Evolutionary conservation across 2,113 vertebrate genomes (phyloP).

Genomic region (Microtus pennsylvanicus): DNA sequence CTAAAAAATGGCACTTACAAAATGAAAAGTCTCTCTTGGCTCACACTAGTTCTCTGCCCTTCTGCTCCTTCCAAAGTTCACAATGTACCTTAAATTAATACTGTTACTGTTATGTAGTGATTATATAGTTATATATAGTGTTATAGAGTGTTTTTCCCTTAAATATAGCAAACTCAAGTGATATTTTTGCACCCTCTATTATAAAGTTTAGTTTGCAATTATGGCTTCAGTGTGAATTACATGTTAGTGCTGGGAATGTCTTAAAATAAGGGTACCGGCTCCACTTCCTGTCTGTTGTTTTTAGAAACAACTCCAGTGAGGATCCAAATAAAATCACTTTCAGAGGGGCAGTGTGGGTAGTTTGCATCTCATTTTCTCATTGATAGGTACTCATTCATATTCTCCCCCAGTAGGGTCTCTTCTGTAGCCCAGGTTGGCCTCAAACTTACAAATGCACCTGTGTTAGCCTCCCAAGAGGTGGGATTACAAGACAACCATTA

Average conservation of each 20-base stretch:
- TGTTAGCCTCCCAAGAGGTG: background rate
- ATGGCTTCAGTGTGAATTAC: conserved; percentile 56
- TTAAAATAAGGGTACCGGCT: conserved; percentile 46
- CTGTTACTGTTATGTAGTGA: conserved; percentile 26
- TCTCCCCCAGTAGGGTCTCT: background rate
- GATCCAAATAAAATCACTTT: background rate
- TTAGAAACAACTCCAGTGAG: background rate
- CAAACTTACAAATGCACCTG: background rate
- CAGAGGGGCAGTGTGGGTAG: background rate
- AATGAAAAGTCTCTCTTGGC: conserved; percentile 28
- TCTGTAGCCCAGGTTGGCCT: background rate
- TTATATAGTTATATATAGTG: background rate
- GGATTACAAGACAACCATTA: background rate
- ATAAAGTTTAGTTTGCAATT: conserved; percentile 71
- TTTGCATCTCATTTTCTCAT: conserved; percentile 57
- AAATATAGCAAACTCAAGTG: conserved; percentile 49
- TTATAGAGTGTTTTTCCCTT: conserved; percentile 44
- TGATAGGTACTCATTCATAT: background rate
- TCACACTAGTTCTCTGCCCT: background rate
- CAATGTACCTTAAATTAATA: conserved; percentile 54
- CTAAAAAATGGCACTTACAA: conserved; percentile 34
- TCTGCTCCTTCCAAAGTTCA: conserved; percentile 46
- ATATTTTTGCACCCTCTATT: conserved; percentile 68
- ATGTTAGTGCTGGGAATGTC: conserved; percentile 51
- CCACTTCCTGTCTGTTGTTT: conserved; percentile 45